Evolutionary conservation across 1,140 invertebrate species (phyloP), one percentile per base, ranked within the genome.

Genomic region (Uloborus diversus): DNA sequence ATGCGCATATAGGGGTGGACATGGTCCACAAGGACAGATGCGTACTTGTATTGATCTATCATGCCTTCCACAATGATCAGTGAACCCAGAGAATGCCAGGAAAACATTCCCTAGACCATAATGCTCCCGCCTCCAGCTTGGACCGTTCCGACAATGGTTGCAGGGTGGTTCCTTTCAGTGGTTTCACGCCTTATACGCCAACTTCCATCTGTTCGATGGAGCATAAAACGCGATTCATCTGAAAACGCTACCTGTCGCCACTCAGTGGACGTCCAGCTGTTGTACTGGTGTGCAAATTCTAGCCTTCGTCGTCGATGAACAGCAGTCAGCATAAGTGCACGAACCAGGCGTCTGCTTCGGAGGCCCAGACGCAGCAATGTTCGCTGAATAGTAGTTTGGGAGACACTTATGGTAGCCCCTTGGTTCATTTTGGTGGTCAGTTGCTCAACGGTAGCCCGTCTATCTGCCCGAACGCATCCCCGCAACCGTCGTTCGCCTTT

Each of bases 101-200:
- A 61, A 61, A 61, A 61, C 25, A 27, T 61, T 61, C 27, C 57
- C 25, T 32, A 61, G 30, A 9, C 27, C 57, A 61, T 28, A 61
- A 61, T 32, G 25, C 30, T 61, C 25, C 57, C 57, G 25, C 27
- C 27, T 28, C 20, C 57, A 61, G 30, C 57, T 61, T 28, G 57
- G 1, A 61, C 3, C 57, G 25, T 28, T 61, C 57, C n/a, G n/a
- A 11, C 25, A 61, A 28, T 61, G 11, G 23, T 61, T 61, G 57
- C 7, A 27, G 57, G 57, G 25, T 61, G 57, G 27, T 61, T 27
- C 1, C n/a, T 61, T 61, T 61, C 30, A 1, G 57, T 28, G 1
- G 7, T 61, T 61, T 30, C 57, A 61, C 25, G 27, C 57, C n/a
- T 9, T 61, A 61, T 30, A 11, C 20, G 13, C 57, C 57, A 61